Evolutionary conservation across 2,888 invertebrate species (phyloP).

Genomic region (Cistogaster globosa): DNA sequence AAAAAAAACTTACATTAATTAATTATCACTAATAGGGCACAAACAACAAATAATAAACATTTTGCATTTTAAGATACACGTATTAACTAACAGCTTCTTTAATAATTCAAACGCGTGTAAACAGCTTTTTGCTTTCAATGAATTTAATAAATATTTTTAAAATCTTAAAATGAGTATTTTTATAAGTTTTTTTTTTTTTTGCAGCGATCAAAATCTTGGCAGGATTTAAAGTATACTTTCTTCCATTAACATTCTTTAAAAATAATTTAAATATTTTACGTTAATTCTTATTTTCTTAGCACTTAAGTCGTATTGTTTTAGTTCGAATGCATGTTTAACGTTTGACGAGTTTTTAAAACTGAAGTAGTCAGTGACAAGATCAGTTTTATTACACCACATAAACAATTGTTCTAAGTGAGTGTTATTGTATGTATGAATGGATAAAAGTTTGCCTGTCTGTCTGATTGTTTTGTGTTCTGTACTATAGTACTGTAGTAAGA

Average conservation of each 20-base stretch:
- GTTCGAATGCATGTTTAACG: constrained; percentile 54
- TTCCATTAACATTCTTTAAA: neutral
- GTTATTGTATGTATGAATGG: constrained; percentile 17
- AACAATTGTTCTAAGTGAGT: constrained; percentile 42
- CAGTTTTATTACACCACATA: constrained; percentile 63
- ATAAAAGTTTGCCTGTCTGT: neutral
- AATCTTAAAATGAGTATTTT: constrained; percentile 26
- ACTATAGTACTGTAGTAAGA: constrained; percentile 28
- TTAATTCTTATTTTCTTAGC: neutral
- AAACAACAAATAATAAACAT: constrained; percentile 18
- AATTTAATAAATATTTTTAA: neutral
- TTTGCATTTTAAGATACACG: neutral
- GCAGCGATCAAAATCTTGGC: neutral
- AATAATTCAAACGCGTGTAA: neutral
- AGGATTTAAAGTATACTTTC: neutral
- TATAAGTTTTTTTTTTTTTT: neutral
- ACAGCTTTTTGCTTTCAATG: neutral
- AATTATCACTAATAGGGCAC: constrained; percentile 28
- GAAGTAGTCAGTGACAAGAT: constrained; percentile 65
- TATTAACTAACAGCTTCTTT: constrained; percentile 24
- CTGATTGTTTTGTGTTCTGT: constrained; percentile 5
- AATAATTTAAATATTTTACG: neutral
- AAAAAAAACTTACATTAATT: constrained; percentile 43
- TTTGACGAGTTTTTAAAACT: constrained; percentile 62
- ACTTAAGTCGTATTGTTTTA: neutral